Conservation (phyloP, 1,140 invertebrate species). For the Diabrotica undecimpunctata region DNA sequence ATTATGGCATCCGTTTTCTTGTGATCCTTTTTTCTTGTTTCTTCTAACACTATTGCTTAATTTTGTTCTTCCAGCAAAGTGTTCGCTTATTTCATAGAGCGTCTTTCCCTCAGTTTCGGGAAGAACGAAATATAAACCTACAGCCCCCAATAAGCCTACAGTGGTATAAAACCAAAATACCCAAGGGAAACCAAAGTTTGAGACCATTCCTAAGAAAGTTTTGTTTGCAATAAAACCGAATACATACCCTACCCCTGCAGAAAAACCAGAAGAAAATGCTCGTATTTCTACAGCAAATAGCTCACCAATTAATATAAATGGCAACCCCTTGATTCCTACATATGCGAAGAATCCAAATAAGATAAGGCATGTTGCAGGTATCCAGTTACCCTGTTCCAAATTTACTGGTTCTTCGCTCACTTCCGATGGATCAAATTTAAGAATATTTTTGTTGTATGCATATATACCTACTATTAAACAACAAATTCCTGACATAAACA, state of each 20-base stretch:
- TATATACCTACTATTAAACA: constrained; percentile 59
- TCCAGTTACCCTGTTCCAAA: constrained; percentile 51
- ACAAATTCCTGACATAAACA: constrained; percentile 58
- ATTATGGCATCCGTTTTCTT: background rate
- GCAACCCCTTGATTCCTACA: constrained; percentile 64
- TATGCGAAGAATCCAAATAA: constrained; percentile 65
- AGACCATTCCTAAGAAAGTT: constrained; percentile 62
- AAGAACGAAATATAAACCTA: constrained; percentile 54
- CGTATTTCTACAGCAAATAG: constrained; percentile 63
- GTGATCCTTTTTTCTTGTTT: background rate
- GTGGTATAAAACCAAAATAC: constrained; percentile 63
- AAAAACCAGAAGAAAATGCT: constrained; percentile 63
- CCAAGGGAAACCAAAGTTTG: constrained; percentile 59
- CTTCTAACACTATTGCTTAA: constrained; percentile 38
- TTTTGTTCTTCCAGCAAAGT: constrained; percentile 60
- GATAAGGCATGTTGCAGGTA: constrained; percentile 64
- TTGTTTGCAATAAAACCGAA: constrained; percentile 71
- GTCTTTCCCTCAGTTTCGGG: constrained; percentile 84
- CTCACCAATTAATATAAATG: constrained; percentile 76
- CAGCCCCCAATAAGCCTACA: constrained; percentile 61
- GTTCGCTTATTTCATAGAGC: constrained; percentile 68
- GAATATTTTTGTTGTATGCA: constrained; percentile 47
- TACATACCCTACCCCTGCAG: constrained; percentile 67
- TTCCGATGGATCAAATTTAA: constrained; percentile 16
- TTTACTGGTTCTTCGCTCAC: background rate